Base-by-base conservation (phyloP, 2,888 invertebrate genomes). In the Flabesymbios commensalis region DNA sequence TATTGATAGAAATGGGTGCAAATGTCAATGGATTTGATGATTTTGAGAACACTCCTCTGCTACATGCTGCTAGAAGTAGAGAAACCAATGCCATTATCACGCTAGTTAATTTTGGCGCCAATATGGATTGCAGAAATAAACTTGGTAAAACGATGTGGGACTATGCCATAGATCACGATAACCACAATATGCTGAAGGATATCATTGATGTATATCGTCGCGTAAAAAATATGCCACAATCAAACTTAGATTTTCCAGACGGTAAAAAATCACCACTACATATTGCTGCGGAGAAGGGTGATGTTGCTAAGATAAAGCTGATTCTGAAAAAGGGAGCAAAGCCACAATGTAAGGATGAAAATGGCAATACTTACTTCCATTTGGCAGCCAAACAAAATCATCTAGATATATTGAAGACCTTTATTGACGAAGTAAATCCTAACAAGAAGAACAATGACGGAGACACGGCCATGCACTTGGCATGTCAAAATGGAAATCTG, bases 391-490 rank as follows among this genome's bases (percentile, higher is more conserved):
- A 73, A 55, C 64, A 72, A 19, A 70, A 79, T 59, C 68, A 74
- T 33, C 28, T 48, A 17, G 48, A 56, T 22, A 51, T 65, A 1
- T 22, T 79, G 5, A 55, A 71, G 7, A 62, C 59, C 10, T 78
- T 76, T 58, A 55, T 72, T 10, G 54, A 62, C 2, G 51, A 64
- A 1, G 63, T 70, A 4, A 66, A 70, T 17, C 62, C 78, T 26
- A 72, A 78, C 64, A 58, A 61, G 2, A 61, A 70, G 57, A 79
- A 79, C 63, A 65, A 67, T 3, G 64, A 73, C 24, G 79, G 78
- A 0, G 74, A 79, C 64, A 80, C 80, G 1, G 72, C 79, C 0
- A 63, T 82, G 17, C 82, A 82, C 61, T 66, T 78, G 33, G 79
- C 81, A 1, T 75, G 76, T 52, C 69, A 70, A n/a, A 63, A 71